These are phyloP conservation scores for Macroteleia sp. DNA, from an alignment of 2,888 invertebrate genomes.

Conservation along the genomic window DNA sequence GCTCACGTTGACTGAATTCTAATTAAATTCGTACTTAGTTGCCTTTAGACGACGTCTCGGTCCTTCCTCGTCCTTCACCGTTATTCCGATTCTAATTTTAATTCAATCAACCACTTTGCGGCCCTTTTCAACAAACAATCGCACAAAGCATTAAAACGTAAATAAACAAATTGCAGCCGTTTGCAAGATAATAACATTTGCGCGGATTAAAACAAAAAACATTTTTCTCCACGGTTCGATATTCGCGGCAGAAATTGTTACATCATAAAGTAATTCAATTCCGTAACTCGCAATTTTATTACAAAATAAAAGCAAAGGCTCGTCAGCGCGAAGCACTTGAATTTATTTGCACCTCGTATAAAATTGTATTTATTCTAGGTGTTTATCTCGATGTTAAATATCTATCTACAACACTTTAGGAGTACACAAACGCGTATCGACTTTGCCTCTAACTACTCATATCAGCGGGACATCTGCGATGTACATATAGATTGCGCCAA, in stretches of 20 bases:
- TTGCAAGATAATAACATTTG: constrained; percentile 42
- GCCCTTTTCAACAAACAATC: constrained; percentile 9
- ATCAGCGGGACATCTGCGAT: constrained; percentile 56
- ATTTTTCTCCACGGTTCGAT: constrained; percentile 41
- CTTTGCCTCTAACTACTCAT: constrained; percentile 54
- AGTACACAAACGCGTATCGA: constrained; percentile 59
- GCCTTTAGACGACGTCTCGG: too few species aligned
- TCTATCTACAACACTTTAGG: constrained; percentile 61
- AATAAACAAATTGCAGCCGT: constrained; percentile 27
- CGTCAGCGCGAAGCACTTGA: constrained; percentile 54
- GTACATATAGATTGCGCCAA: constrained; percentile 48
- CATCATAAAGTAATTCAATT: constrained; percentile 58
- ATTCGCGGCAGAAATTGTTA: constrained; percentile 48
- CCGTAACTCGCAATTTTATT: constrained; percentile 51
- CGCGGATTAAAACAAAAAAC: constrained; percentile 27
- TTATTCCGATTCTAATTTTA: background rate
- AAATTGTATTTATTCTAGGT: constrained; percentile 63
- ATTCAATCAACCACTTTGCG: background rate
- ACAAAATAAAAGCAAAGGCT: constrained; percentile 53
- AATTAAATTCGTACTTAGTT: constrained; percentile 19
- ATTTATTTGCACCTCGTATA: constrained; percentile 62
- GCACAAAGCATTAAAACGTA: background rate
- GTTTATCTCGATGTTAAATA: constrained; percentile 61
- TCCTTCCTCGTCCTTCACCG: background rate
- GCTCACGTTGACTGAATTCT: constrained; percentile 17